phyloP scores from a whole-genome alignment of 92 coral and sea anemone species.

The Palythoa heliodiscus region DNA sequence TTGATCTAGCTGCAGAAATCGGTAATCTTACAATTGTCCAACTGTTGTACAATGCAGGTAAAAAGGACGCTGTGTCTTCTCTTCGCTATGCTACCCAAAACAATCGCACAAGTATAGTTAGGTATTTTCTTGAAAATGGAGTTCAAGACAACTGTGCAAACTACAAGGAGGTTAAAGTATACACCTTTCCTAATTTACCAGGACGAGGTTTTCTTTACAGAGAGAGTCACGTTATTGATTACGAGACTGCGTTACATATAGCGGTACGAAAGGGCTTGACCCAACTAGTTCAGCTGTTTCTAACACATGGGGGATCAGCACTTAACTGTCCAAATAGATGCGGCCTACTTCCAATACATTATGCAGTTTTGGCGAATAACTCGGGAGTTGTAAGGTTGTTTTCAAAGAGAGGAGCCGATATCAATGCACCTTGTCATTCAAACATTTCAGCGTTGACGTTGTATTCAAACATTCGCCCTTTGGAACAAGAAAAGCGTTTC shows the following conservation, averaged over 20 bases:
- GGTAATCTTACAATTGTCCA: conserved; percentile 1
- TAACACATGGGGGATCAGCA: not conserved
- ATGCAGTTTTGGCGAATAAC: conserved; percentile 17
- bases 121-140: conserved; percentile 19
- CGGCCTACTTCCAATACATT: conserved; percentile 29
- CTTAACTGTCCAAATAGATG: conserved; percentile 5
- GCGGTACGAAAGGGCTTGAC: conserved; percentile 12
- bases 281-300: not conserved
- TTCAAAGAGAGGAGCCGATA: not conserved
- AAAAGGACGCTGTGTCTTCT: not conserved
- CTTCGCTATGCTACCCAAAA: conserved; percentile 28
- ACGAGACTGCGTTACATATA: conserved; percentile 17
- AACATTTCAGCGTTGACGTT: not conserved
- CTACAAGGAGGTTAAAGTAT: not conserved
- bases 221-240: conserved; percentile 8
- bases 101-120: not conserved
- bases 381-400: not conserved
- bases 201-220: not conserved
- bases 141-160: conserved; percentile 9
- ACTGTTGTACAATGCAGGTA: not conserved
- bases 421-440: not conserved
- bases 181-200: not conserved
- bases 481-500: not conserved
- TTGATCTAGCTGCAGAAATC: conserved; percentile 27
- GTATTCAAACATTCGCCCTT: not conserved